A percentile compares a stretch with the other conserved stretches of the same genome.
These are phyloP conservation scores for Trochalopteron elliotii DNA, from an alignment of 2,113 vertebrate genomes.

Conservation along the genomic window DNA sequence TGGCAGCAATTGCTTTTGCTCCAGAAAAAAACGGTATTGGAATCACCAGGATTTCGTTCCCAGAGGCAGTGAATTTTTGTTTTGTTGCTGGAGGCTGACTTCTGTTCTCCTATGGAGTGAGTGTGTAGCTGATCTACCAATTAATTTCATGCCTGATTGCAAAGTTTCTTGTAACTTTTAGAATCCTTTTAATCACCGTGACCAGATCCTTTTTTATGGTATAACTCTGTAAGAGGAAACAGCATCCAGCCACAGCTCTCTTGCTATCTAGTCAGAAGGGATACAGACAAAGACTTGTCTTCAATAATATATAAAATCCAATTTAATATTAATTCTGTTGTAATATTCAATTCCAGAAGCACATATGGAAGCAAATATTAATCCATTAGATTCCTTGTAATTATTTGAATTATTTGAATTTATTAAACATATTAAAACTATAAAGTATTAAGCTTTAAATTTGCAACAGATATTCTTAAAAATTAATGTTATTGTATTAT, in stretches of 20 bases:
- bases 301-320: conserved; percentile 5
- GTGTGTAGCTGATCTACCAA: neutral
- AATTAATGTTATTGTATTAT: neutral
- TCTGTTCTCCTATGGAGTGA: neutral
- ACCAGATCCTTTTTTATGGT: neutral
- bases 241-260: neutral
- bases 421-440: neutral
- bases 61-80: neutral
- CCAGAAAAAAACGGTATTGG: neutral
- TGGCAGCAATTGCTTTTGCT: neutral
- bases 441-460: neutral
- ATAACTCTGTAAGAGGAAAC: neutral
- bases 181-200: neutral
- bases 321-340: neutral
- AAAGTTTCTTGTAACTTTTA: neutral
- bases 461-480: neutral
- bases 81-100: neutral
- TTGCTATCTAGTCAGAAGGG: neutral
- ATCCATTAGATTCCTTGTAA: neutral
- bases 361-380: neutral
- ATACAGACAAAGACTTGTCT: neutral
- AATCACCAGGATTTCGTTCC: neutral
- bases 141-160: neutral
- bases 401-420: conserved; percentile 18
- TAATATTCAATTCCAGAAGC: neutral